These are phyloP conservation scores for Theristicus caerulescens DNA, from an alignment of 2,113 vertebrate genomes.

Conservation along the genomic window DNA sequence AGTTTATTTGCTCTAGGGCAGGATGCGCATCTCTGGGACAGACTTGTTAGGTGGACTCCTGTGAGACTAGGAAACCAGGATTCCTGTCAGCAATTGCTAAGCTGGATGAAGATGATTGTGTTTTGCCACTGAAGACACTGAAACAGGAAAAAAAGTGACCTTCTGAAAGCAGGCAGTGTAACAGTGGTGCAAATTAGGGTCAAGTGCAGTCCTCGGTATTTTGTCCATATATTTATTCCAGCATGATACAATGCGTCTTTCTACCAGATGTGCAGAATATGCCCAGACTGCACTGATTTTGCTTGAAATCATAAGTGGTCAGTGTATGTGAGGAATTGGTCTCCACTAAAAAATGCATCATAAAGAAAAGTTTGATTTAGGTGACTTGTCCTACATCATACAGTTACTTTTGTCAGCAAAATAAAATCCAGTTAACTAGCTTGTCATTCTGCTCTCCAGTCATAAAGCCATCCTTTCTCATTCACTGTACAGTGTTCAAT, in stretches of 20 bases:
- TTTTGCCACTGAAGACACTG: neutral
- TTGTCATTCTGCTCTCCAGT: neutral
- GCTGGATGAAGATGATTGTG: neutral
- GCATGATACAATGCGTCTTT: neutral
- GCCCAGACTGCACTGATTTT: neutral
- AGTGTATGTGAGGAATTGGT: neutral
- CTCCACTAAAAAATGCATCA: neutral
- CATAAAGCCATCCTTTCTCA: neutral
- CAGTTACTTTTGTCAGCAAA: neutral
- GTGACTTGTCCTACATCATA: neutral
- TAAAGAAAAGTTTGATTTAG: neutral
- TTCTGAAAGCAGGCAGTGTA: neutral
- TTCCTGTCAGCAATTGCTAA: neutral
- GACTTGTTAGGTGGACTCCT: neutral
- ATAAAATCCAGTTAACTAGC: neutral
- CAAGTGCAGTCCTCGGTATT: neutral
- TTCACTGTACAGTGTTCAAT: rapidly evolving
- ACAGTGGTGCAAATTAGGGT: neutral
- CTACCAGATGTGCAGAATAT: neutral
- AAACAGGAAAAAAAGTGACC: neutral
- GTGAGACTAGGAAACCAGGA: neutral
- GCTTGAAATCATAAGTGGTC: neutral
- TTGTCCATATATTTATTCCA: neutral
- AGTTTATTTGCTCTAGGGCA: neutral
- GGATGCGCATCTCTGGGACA: neutral